phyloP scores from a whole-genome alignment of 92 coral and sea anemone species.

The Metridium senile region DNA sequence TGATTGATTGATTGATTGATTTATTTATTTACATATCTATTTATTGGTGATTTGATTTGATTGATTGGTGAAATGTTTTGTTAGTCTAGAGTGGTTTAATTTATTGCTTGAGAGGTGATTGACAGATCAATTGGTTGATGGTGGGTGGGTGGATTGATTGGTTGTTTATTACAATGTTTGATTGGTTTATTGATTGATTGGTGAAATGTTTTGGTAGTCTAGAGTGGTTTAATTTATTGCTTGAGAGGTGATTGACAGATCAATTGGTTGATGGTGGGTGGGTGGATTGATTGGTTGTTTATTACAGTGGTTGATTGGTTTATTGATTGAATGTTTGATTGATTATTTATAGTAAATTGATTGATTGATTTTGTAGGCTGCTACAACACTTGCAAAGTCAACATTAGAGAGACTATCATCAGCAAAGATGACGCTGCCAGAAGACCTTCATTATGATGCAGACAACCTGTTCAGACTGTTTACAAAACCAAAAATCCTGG shows the following conservation, averaged over 20 bases:
- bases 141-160: not conserved
- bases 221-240: not conserved
- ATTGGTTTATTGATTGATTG: not conserved
- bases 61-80: not conserved
- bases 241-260: not conserved
- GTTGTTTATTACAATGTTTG: not conserved
- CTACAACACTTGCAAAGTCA: slow-evolving; percentile 77
- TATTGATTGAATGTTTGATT: not conserved
- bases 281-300: not conserved
- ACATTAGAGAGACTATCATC: slow-evolving; percentile 74
- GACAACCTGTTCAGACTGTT: slow-evolving; percentile 70
- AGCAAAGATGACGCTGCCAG: slow-evolving; percentile 71
- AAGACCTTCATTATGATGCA: slow-evolving; percentile 74
- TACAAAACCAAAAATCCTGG: slow-evolving; percentile 79
- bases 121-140: not conserved
- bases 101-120: not conserved
- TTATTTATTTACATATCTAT: too few species aligned
- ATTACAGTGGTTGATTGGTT: not conserved
- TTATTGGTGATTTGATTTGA: too few species aligned
- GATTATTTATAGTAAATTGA: not conserved
- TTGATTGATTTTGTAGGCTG: slow-evolving; percentile 45
- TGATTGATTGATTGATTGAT: too few species aligned
- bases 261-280: not conserved
- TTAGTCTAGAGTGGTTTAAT: not conserved
- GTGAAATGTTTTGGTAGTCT: not conserved